Evolutionary conservation across 2,888 invertebrate genomes (phyloP), one percentile per base, ranked within the genome.

Genomic region (Ferrisia virgata): DNA sequence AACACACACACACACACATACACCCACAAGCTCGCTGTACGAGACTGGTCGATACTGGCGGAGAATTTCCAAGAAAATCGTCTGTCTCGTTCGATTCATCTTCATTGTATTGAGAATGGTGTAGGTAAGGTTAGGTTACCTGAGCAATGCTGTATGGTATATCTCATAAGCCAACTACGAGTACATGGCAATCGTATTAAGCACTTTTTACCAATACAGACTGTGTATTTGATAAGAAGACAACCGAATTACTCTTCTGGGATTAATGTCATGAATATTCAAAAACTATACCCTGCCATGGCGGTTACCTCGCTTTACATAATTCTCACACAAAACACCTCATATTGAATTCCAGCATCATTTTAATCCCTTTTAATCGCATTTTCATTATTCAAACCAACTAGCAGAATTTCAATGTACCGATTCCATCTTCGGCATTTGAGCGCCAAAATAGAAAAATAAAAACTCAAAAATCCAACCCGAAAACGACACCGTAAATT

Each of bases 231-330:
- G 53, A 83, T 40, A 43, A 82, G 64, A 22, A 83, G 76, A 72
- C 83, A 83, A 22, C 25, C 83, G 83, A 83, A 83, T 72, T 76
- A 83, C 72, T 43, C 83, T 64, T 47, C 31, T 18, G 83, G 83
- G 83, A 83, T 83, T 83, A 83, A 76, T 40, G 83, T 83, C 83
- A 83, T 83, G 83, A 83, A 83, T 83, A 83, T 83, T 83, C 83
- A 83, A 83, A 83, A 83, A 39, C 31, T 76, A 40, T 15, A 28
- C 83, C 72, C 64, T 33, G 4, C 31, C 53, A 13, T 25, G 58
- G 83, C 39, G 31, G 36, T 36, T 36, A 18, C 25, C 36, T 40
- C 69, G 82, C 69, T 82, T 40, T 82, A 82, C 58, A 69, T 69
- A 64, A 69, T 82, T 82, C 43, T 39, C 83, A 83, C 72, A 76